Base-by-base conservation (phyloP, 1,140 invertebrate genomes). In the Drosophila nigromelanica region DNA sequence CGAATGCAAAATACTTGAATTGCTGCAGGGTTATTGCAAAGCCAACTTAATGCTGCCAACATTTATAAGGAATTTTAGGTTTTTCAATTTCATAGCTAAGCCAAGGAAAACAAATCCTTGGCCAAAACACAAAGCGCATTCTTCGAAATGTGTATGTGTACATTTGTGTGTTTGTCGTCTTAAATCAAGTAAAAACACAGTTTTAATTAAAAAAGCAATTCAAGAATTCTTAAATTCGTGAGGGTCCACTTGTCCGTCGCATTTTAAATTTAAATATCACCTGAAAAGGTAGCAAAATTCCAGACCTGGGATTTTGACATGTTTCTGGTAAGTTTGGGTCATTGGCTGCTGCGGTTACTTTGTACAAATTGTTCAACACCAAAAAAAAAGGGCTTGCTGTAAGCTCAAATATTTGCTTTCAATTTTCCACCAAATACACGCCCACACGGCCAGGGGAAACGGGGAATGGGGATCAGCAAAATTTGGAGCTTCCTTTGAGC, bases 351-450 rank as follows among this genome's bases (percentile, higher is more conserved):
- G 74, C 27, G 82, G 81, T 87, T 71, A 48, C 67, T 85, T 79
- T 83, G 59, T 51, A 47, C 56, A 74, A 86, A 76, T 86, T 86
- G 70, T 58, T 56, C 7, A 43, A 21, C 10, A 59, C 35, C 43
- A 64, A 6, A 27, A 27, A 27, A 82, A 76, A 70, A 63, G 48
- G 59, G 47, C 33, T 67, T 66, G 21, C 64, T 62, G 47, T 59
- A 68, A 80, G 63, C 62, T 73, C 85, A 89, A 87, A 87, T 87
- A 87, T 87, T 87, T 87, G 83, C 83, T 89, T 87, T 89, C 83
- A 87, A 87, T 87, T 87, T 87, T 79, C 37, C 47, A 69, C 43
- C 76, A 75, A 61, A 59, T 75, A 66, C 24, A 47, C 55, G 35
- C 30, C 45, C 33, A 56, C 10, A 56, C n/a, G n/a, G 59, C 4